phyloP scores from a whole-genome alignment of 2,797 vertebrate genomes.

The Myotis daubentonii region DNA sequence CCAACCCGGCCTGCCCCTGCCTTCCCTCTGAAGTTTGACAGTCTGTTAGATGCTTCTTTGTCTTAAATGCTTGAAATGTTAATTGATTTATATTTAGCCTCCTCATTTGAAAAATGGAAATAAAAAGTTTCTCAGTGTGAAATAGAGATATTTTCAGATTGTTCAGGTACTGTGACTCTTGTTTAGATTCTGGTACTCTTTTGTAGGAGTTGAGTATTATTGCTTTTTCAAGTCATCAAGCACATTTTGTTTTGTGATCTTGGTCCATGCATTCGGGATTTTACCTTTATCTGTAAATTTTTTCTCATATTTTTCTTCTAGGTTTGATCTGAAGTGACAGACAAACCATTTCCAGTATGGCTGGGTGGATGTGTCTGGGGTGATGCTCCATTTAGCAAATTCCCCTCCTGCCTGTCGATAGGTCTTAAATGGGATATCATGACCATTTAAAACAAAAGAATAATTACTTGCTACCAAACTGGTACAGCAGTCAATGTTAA shows the following conservation, averaged over 20 bases:
- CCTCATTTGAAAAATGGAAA: background rate
- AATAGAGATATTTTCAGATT: background rate
- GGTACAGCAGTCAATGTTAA: conserved; percentile 75
- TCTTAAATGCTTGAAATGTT: background rate
- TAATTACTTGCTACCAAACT: conserved; percentile 25
- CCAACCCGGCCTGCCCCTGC: too few species aligned
- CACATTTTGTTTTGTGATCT: conserved; percentile 69
- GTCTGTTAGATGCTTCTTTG: too few species aligned
- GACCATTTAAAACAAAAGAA: background rate
- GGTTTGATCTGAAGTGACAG: conserved; percentile 68
- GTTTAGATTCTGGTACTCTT: background rate
- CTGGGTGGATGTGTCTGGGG: conserved; percentile 64
- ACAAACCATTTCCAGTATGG: conserved; percentile 81
- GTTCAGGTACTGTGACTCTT: background rate
- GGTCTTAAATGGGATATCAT: background rate
- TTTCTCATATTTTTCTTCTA: conserved; percentile 60
- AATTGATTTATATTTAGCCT: background rate
- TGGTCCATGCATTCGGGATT: conserved; percentile 73
- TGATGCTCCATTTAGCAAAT: conserved; percentile 75
- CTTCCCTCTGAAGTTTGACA: too few species aligned
- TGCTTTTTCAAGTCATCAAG: conserved; percentile 78
- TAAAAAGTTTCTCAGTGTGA: background rate
- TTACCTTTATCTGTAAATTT: conserved; percentile 28
- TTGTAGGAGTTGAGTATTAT: background rate
- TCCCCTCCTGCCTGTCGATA: conserved; percentile 68